Evolutionary conservation across 2,113 vertebrate species (phyloP), one percentile per base, ranked within the genome.

Genomic region (Cephalopholis sonnerati): DNA sequence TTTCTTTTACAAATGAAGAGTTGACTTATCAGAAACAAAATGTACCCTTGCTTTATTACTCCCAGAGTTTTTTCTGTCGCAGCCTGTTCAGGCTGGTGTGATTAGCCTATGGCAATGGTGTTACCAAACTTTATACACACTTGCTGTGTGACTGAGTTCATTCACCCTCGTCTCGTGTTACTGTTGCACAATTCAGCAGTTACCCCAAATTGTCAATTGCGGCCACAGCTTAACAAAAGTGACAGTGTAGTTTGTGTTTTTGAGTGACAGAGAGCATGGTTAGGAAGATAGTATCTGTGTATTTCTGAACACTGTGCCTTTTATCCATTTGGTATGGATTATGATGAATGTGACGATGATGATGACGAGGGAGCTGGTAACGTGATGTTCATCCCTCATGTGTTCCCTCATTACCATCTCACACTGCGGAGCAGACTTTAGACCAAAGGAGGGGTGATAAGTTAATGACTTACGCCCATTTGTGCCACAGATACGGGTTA

Each of bases 321-420:
- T 66, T 13, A 50, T 24, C 13, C 8, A 24, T 20, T 22, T 48
- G 55, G 0, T 22, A 54, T 71, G 10, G 9, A 59, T 61, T 27
- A 32, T 67, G 63, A 61, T 13, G 6, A 53, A 5, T 39, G 24
- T 74, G 63, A 82, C 7, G 36, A 50, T 61, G 36, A 70, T 20
- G 51, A 57, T 63, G 50, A 74, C 5, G 54, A 76, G 66, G 55
- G n/a, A 68, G 36, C 20, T 61, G 62, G 48, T 0, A 54, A 83
- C 64, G 3, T 41, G n/a, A 59, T 44, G 0, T n/a, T 36, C 25
- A 55, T 24, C 44, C 41, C 29, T 29, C 16, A 76, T 76, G 66
- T 53, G n/a, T 41, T 24, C 8, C 36, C 8, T 12, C 8, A 44
- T 48, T 25, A 48, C 22, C 46, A 66, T 27, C 6, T 75, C 20